These are phyloP conservation scores for Podabrus alpinus DNA, from an alignment of 2,888 invertebrate genomes.

Conservation along the genomic window DNA sequence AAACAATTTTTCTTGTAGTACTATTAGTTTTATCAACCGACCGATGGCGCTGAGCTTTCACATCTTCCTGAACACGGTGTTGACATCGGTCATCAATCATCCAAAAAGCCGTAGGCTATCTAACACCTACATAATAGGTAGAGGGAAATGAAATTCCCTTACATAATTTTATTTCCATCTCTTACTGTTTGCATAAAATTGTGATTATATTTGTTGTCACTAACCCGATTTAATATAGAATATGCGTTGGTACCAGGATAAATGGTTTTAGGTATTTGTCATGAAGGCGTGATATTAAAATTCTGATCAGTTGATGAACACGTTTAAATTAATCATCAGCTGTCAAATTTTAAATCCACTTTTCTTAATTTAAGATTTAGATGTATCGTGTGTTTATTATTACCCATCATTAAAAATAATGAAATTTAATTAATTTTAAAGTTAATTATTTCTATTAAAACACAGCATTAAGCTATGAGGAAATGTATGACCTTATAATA, in stretches of 20 bases:
- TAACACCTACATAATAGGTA: slow-evolving; percentile 42
- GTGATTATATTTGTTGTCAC: slow-evolving; percentile 10
- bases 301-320: slow-evolving; percentile 43
- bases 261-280: slow-evolving; percentile 42
- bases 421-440: neutral
- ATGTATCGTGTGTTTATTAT: neutral
- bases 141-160: slow-evolving; percentile 19
- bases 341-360: slow-evolving; percentile 38
- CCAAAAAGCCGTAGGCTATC: slow-evolving; percentile 46
- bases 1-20: slow-evolving; percentile 35
- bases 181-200: slow-evolving; percentile 4
- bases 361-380: slow-evolving; percentile 5
- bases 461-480: neutral
- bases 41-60: slow-evolving; percentile 49
- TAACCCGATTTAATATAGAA: slow-evolving; percentile 14
- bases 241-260: slow-evolving; percentile 35
- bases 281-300: slow-evolving; percentile 47
- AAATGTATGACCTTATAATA: neutral
- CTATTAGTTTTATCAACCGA: slow-evolving; percentile 53
- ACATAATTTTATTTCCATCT: slow-evolving; percentile 27
- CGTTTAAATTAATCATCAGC: slow-evolving; percentile 41
- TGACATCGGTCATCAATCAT: slow-evolving; percentile 56
- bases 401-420: neutral
- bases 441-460: neutral
- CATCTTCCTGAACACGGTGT: slow-evolving; percentile 54